phyloP scores from a whole-genome alignment of 2,797 vertebrate species.

The Erithacus rubecula region DNA sequence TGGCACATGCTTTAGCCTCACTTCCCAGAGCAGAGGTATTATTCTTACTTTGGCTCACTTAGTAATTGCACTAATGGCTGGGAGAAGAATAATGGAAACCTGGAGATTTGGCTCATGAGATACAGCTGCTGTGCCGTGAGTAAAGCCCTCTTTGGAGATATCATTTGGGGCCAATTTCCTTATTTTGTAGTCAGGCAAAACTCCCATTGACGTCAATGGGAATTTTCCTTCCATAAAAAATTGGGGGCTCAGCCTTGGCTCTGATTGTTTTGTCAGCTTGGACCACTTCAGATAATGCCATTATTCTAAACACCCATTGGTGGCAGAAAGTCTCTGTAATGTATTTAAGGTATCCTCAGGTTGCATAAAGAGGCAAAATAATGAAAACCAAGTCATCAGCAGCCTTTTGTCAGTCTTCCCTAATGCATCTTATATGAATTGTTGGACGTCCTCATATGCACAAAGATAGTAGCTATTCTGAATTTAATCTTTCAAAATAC shows the following conservation, averaged over 20 bases:
- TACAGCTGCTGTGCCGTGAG: not conserved
- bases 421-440: not conserved
- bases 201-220: conserved; percentile 46
- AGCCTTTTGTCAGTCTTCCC: not conserved
- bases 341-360: not conserved
- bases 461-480: not conserved
- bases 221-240: conserved; percentile 30
- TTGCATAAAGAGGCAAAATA: not conserved
- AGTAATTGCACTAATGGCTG: not conserved
- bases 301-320: not conserved
- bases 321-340: not conserved
- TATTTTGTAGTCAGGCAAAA: conserved; percentile 44
- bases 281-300: not conserved
- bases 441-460: not conserved
- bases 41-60: conserved; percentile 10
- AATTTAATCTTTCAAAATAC: not conserved
- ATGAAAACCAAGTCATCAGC: not conserved
- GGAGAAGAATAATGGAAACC: conserved; percentile 22
- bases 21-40: not conserved
- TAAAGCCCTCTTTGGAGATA: conserved; percentile 39
- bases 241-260: not conserved
- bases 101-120: conserved; percentile 32
- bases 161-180: conserved; percentile 17
- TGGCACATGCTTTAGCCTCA: not conserved
- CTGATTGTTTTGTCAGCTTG: not conserved